Conservation (phyloP, 2,888 invertebrate genomes). For the Meteorus cinctellus region DNA sequence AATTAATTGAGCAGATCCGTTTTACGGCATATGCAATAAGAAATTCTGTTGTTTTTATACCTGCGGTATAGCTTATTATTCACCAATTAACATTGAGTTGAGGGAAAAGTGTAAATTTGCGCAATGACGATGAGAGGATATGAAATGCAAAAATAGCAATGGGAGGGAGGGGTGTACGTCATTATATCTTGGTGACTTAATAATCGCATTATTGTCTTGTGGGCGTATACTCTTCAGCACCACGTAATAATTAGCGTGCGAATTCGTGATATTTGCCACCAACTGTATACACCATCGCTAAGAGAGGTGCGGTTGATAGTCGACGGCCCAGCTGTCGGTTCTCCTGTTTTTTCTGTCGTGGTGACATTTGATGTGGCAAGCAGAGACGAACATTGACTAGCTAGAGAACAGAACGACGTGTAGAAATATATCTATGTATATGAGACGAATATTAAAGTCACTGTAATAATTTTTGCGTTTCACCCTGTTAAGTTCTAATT, state of each 20-base stretch:
- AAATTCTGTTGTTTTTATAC: background rate
- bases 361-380: constrained; percentile 27
- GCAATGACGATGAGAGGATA: constrained; percentile 27
- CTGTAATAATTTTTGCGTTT: constrained; percentile 33
- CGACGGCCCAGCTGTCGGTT: background rate
- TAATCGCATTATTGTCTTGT: constrained; percentile 59
- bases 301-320: background rate
- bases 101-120: constrained; percentile 20
- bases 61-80: constrained; percentile 56
- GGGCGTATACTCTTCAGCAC: constrained; percentile 26
- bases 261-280: constrained; percentile 63
- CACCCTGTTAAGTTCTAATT: constrained; percentile 20
- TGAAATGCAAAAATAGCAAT: constrained; percentile 44
- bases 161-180: background rate
- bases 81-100: constrained; percentile 58
- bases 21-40: too few species aligned
- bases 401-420: background rate
- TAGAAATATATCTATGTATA: background rate
- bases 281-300: constrained; percentile 26
- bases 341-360: background rate
- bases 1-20: too few species aligned
- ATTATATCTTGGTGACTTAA: constrained; percentile 57
- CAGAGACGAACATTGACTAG: background rate
- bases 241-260: constrained; percentile 64
- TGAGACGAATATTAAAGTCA: background rate